Base-by-base conservation (phyloP, 1,140 invertebrate genomes). In the Procambarus clarkii region DNA sequence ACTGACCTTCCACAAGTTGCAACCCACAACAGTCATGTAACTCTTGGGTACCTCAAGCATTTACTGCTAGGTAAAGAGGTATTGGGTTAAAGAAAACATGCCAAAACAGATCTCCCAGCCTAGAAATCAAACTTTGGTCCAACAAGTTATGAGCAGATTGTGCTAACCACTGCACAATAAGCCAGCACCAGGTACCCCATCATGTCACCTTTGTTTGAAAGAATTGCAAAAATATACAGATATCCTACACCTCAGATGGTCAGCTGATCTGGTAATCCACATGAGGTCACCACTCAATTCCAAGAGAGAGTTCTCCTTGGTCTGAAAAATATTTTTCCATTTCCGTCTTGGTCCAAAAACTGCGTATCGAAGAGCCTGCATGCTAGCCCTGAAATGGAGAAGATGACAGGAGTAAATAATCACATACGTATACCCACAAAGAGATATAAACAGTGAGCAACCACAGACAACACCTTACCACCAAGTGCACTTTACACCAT, bases 331-430 rank as follows among this genome's bases (percentile, higher is more conserved):
- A 64, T 89, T 48, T 21, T 74, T 71, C 87, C 87, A 89, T 45
- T 58, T 48, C 45, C 87, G 45, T 45, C 78, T 71, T 54, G 87
- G 87, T 34, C 87, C 87, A 83, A 89, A 89, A 54, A 79, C 54
- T 79, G 78, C 24, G n/a, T 86, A 76, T 18, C 85, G 81, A 8
- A 91, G 74, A 34, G 92, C 15, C 92, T 93, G 71, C 93, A 92
- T 46, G 93, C 94, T 93, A 94, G 77, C 76, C 81, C 90, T 88
- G 58, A n/a, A 15, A 45, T 21, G 13, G 15, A 46, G n/a, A 74
- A 69, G 21, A 58, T 34, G 34, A 34, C 34, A 34, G 2, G 13
- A 58, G 13, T 9, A 58, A 58, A 58, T 9, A 58, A 58, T 58
- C 13, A 58, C 13, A 58, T 58, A 58, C 13, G 2, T 1, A 58